Evolutionary conservation across 2,797 vertebrate species (phyloP), one percentile per base, ranked within the genome.

Genomic region (Pyrocephalus nanus): DNA sequence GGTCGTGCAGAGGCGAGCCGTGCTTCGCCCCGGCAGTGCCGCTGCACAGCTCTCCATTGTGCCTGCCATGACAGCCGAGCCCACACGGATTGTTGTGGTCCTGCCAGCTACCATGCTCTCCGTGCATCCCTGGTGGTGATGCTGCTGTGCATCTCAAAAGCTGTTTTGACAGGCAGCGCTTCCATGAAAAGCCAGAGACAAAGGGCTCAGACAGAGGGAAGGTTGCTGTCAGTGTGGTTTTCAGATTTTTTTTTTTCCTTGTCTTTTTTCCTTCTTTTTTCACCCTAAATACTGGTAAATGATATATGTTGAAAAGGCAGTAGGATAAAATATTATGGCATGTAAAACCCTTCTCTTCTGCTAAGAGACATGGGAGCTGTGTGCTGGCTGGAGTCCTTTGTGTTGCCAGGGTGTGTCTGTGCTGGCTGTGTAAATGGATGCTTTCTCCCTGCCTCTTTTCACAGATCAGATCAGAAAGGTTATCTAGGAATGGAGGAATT

Each of bases 181-280:
- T 72, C 78, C 91, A 69, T 82, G 57, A 93, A 96, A 93, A 91
- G 71, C 65, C 90, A 65, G 87, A 96, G 91, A 98, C 97, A 97
- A 97, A 97, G 95, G 85, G 70, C 15, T 15, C 48, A 70, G 92
- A 58, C 48, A 74, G 82, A 62, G 77, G 40, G 62, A 61, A 78
- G 64, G 79, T 64, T 92, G 53, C 62, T 77, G 74, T 73, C 83
- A 51, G 40, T 60, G 55, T 62, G 53, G 55, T 51, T 84, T 90
- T 40, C 66, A 15, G 48, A 18, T 69, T 60, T 17, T 38, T 38
- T n/a, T 38, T 5, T 4, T 1, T 2, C 5, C 15, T 16, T 8
- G 30, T 23, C 48, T 20, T 13, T 6, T 5, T 1, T 3, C 5
- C 8, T 26, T 7, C 3, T 17, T 27, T 61, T 17, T 19, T 9